Evolutionary conservation across 2,888 invertebrate genomes (phyloP).

Genomic region (Sthenelais limicola): DNA sequence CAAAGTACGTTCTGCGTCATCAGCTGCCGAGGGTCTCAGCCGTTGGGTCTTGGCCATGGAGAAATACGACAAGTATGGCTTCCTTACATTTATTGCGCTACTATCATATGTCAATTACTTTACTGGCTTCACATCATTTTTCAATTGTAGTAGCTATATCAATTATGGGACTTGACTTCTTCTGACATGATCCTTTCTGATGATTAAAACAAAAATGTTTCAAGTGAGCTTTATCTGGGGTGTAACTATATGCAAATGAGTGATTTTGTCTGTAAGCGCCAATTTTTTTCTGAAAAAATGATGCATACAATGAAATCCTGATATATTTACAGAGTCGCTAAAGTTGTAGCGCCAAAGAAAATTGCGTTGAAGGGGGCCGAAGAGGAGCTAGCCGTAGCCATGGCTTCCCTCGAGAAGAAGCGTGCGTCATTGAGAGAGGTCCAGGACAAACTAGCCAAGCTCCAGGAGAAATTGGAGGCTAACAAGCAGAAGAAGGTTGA

Average conservation of each 20-base stretch:
- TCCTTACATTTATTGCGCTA: too few species aligned
- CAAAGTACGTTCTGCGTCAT: slow-evolving; percentile 88
- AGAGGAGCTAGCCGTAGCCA: slow-evolving; percentile 69
- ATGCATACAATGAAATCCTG: too few species aligned
- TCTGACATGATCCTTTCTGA: too few species aligned
- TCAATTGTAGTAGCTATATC: too few species aligned
- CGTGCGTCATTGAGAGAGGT: slow-evolving; percentile 71
- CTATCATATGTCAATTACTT: too few species aligned
- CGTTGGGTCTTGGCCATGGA: slow-evolving; percentile 73
- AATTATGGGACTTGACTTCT: too few species aligned
- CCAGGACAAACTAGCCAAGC: slow-evolving; percentile 71
- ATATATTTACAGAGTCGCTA: slow-evolving; percentile 70
- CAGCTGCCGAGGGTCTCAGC: slow-evolving; percentile 86
- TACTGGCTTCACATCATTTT: too few species aligned
- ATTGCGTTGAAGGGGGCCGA: slow-evolving; percentile 71
- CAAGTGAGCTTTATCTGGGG: too few species aligned
- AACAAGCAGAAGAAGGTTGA: slow-evolving; percentile 72
- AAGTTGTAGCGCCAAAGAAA: slow-evolving; percentile 74
- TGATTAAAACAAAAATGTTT: too few species aligned
- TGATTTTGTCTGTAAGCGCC: too few species aligned
- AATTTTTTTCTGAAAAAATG: too few species aligned
- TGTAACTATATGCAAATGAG: too few species aligned
- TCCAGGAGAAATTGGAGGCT: slow-evolving; percentile 70
- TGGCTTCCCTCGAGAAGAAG: slow-evolving; percentile 71
- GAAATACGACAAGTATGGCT: slow-evolving; percentile 69